Percentiles rank a stretch among this genome's conserved stretches.
phyloP scores from a whole-genome alignment of 2,888 invertebrate genomes.

The Ernsta delagoae region DNA sequence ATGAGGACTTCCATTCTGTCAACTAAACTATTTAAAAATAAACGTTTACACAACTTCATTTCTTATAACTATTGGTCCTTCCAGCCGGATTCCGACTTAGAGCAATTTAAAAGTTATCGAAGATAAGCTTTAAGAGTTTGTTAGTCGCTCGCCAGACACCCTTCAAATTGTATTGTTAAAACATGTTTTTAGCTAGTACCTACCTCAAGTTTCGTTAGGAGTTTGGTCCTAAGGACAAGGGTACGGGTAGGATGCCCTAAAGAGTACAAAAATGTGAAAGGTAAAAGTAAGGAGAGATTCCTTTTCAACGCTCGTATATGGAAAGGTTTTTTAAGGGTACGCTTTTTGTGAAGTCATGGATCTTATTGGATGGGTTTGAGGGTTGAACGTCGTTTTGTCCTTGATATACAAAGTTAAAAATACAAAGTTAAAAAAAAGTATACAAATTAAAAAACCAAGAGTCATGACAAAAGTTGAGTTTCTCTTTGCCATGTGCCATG shows the following conservation, averaged over 20 bases:
- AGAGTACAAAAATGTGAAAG: neutral
- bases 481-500: too few relatives aligned
- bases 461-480: too few relatives aligned
- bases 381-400: neutral
- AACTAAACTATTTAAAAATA: neutral
- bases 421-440: too few relatives aligned
- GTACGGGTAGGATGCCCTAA: neutral
- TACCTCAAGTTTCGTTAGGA: neutral
- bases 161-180: neutral
- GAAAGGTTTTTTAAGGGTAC: neutral
- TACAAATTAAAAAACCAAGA: too few relatives aligned
- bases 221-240: neutral
- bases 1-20: neutral
- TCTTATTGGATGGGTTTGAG: neutral
- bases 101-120: neutral
- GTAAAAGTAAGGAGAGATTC: neutral
- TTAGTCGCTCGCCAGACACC: neutral
- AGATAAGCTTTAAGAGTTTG: neutral
- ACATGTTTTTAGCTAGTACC: neutral
- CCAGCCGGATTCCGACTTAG: neutral
- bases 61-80: neutral
- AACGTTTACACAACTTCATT: neutral
- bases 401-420: too few relatives aligned
- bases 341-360: neutral
- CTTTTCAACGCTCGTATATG: neutral